phyloP scores from a whole-genome alignment of 2,888 invertebrate genomes.

The Hemicrepidius hirtus region DNA sequence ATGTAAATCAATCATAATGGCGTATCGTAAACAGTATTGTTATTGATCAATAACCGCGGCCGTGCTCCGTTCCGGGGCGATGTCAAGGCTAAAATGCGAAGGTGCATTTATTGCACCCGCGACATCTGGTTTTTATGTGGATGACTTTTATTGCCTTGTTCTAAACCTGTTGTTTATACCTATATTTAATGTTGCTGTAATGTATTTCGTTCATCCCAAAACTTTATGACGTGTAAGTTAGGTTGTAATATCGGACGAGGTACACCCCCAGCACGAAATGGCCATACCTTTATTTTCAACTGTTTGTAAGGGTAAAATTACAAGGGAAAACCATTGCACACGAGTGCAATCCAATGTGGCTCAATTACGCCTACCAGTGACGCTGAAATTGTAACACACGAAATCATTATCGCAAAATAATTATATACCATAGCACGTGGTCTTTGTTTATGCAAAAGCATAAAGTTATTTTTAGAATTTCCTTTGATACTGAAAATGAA shows the following conservation, averaged over 20 bases:
- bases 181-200: conserved; percentile 36
- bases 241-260: background rate
- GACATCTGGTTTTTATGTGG: conserved; percentile 32
- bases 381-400: conserved; percentile 3
- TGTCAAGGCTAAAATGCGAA: conserved; percentile 43
- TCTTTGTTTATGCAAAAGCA: conserved; percentile 1
- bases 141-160: conserved; percentile 34
- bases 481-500: too few species aligned
- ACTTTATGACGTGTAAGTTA: conserved; percentile 4
- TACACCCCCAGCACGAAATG: background rate
- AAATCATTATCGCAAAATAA: background rate
- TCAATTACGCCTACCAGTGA: conserved; percentile 10
- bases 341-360: conserved; percentile 14
- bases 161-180: conserved; percentile 36
- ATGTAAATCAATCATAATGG: conserved; percentile 50
- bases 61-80: conserved; percentile 43
- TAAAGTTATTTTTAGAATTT: conserved; percentile 3
- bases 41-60: conserved; percentile 52
- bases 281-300: conserved; percentile 1
- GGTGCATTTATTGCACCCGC: conserved; percentile 41
- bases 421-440: conserved; percentile 1
- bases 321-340: conserved; percentile 21
- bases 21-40: conserved; percentile 49
- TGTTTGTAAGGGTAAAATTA: conserved; percentile 6
- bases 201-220: conserved; percentile 24